phyloP scores from a whole-genome alignment of 2,113 vertebrate species.

The Capricornis sumatraensis region DNA sequence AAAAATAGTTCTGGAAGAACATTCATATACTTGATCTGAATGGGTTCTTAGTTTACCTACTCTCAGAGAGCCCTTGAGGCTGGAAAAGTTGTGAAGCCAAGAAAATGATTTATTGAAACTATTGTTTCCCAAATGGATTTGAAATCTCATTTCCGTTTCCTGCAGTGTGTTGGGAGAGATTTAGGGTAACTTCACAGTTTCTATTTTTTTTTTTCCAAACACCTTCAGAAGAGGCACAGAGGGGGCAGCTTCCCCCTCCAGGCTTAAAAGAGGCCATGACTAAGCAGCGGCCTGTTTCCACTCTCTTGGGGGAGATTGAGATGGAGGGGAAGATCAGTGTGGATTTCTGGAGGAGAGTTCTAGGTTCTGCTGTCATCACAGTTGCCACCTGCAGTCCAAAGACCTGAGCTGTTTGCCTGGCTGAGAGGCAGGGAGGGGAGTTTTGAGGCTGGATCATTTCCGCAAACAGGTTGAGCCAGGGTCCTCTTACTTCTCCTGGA shows the following conservation, averaged over 20 bases:
- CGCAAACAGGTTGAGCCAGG: neutral
- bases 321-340: neutral
- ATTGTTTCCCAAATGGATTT: neutral
- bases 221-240: neutral
- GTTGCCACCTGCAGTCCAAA: neutral
- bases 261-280: neutral
- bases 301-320: no score
- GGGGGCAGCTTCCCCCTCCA: neutral
- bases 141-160: neutral
- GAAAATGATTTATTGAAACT: neutral
- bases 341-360: neutral
- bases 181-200: neutral
- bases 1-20: neutral
- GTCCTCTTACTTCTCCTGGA: neutral
- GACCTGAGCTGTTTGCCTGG: neutral
- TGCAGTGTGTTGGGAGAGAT: neutral
- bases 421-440: neutral
- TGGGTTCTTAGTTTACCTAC: neutral
- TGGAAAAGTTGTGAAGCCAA: neutral
- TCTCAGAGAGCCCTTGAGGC: neutral
- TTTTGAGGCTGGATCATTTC: neutral
- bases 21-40: neutral
- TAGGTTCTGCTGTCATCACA: neutral
- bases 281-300: neutral
- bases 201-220: neutral